These are phyloP conservation scores for Scylla paramamosain DNA, from an alignment of 1,140 invertebrate genomes.

Conservation along the genomic window DNA sequence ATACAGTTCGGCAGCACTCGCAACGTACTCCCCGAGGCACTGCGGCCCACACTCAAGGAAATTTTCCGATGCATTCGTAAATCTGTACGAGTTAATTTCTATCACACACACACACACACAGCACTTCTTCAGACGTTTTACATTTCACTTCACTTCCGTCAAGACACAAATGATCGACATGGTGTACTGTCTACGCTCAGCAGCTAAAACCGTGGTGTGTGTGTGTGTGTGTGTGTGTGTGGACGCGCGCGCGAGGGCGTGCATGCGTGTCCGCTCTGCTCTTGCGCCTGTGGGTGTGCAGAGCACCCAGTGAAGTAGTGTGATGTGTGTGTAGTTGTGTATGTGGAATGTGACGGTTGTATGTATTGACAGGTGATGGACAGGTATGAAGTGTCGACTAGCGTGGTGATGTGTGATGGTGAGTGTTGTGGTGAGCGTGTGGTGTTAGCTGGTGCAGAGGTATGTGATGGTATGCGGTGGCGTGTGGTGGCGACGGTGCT, in stretches of 20 bases:
- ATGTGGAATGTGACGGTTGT: not conserved
- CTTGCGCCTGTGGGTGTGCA: not conserved
- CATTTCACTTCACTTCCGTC: not conserved
- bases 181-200: not conserved
- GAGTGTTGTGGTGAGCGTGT: constrained; percentile 1
- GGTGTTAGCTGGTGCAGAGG: not conserved
- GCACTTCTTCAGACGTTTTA: not conserved
- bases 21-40: not conserved
- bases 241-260: not conserved
- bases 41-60: not conserved
- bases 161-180: not conserved
- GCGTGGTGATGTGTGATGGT: not conserved
- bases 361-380: not conserved
- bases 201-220: too few species aligned
- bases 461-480: constrained; percentile 33
- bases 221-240: too few species aligned
- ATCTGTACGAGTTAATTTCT: not conserved
- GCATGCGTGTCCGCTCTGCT: not conserved
- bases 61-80: not conserved
- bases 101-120: constrained; percentile 43
- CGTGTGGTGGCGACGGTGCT: not conserved
- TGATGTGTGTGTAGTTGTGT: not conserved
- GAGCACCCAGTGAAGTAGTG: not conserved
- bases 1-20: not conserved
- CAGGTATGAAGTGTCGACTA: not conserved